phyloP scores from a whole-genome alignment of 2,888 invertebrate genomes.

The Helleia helle region DNA sequence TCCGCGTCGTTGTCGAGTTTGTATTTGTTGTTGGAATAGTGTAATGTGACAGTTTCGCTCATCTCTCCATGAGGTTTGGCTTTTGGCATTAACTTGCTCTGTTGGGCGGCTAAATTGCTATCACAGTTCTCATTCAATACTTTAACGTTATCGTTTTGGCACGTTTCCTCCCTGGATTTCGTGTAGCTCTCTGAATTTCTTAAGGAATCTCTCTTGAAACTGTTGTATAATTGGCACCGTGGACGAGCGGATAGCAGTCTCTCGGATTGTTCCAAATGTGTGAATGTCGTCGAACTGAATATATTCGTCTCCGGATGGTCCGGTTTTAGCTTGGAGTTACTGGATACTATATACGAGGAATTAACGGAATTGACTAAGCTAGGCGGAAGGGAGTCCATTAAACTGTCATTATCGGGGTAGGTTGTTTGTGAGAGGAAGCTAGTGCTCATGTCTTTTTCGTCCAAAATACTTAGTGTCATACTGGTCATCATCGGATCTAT shows the following conservation, averaged over 20 bases:
- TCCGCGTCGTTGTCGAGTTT: slow-evolving; percentile 45
- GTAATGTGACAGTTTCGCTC: slow-evolving; percentile 54
- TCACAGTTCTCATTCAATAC: slow-evolving; percentile 54
- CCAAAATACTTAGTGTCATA: slow-evolving; percentile 65
- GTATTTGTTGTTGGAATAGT: slow-evolving; percentile 57
- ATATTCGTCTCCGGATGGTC: slow-evolving; percentile 47
- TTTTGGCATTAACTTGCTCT: slow-evolving; percentile 35
- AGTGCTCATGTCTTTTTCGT: slow-evolving; percentile 70
- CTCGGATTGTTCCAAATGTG: slow-evolving; percentile 57
- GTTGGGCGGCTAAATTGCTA: slow-evolving; percentile 26
- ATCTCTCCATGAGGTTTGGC: slow-evolving; percentile 37
- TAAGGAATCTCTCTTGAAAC: slow-evolving; percentile 47
- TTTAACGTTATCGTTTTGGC: slow-evolving; percentile 53
- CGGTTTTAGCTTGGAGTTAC: slow-evolving; percentile 36
- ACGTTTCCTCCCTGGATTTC: slow-evolving; percentile 53
- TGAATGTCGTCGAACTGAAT: slow-evolving; percentile 61
- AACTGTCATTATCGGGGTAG: slow-evolving; percentile 59
- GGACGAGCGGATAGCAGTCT: slow-evolving; percentile 51
- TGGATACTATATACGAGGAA: slow-evolving; percentile 53
- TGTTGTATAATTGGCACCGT: slow-evolving; percentile 45
- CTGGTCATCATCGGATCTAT: slow-evolving; percentile 65
- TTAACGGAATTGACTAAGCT: slow-evolving; percentile 62
- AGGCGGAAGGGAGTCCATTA: slow-evolving; percentile 61
- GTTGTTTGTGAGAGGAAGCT: slow-evolving; percentile 68
- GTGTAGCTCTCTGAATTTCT: slow-evolving; percentile 56